A percentile compares a stretch with the other conserved stretches of the same genome.
phyloP scores from a whole-genome alignment of 2,888 invertebrate species.

The Taphrorychus bicolor region DNA sequence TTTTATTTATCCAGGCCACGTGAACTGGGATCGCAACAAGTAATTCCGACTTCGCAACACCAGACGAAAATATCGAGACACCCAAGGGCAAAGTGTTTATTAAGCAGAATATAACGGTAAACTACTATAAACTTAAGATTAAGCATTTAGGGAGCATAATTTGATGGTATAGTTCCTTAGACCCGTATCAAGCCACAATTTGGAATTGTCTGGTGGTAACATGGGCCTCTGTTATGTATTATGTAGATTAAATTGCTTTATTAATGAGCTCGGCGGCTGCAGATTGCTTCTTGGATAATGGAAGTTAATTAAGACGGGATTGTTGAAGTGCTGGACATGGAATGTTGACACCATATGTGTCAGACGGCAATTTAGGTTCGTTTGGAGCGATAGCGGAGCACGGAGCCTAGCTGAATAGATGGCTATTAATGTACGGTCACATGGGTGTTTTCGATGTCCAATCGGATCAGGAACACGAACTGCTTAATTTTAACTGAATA shows the following conservation, averaged over 20 bases:
- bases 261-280: slow-evolving; percentile 35
- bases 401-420: slow-evolving; percentile 6
- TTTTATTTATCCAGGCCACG: neutral
- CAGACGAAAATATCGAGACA: neutral
- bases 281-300: slow-evolving; percentile 41
- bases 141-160: neutral
- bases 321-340: slow-evolving; percentile 38
- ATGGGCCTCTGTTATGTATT: slow-evolving; percentile 33
- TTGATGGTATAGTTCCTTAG: slow-evolving; percentile 5
- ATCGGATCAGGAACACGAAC: neutral
- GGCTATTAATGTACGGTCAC: slow-evolving; percentile 12
- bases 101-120: neutral
- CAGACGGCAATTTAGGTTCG: slow-evolving; percentile 23
- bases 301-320: slow-evolving; percentile 41
- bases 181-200: slow-evolving; percentile 23
- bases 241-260: slow-evolving; percentile 40
- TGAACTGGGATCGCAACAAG: neutral
- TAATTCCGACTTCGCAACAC: neutral
- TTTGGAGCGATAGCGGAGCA: slow-evolving; percentile 11
- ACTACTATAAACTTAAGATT: neutral
- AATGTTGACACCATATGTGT: slow-evolving; percentile 36
- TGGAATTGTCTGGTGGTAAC: slow-evolving; percentile 21
- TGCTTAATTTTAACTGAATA: neutral
- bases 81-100: neutral
- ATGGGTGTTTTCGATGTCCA: neutral